phyloP scores from a whole-genome alignment of 2,888 invertebrate genomes.

The Drosophila subsilvestris region DNA sequence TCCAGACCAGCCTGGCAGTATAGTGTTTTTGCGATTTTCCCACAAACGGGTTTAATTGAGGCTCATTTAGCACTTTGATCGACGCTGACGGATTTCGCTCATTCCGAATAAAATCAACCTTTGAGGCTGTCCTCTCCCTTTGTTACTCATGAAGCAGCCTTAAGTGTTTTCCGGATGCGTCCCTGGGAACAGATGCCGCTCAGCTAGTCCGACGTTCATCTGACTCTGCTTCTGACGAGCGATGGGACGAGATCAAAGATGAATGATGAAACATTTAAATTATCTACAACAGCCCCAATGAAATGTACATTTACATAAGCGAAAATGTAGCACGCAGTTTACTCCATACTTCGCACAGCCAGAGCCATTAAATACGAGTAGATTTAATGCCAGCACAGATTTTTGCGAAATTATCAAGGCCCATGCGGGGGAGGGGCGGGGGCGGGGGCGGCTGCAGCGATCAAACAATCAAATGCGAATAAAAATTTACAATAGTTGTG shows the following conservation, averaged over 20 bases:
- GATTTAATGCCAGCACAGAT: slow-evolving; percentile 22
- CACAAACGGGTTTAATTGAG: slow-evolving; percentile 29
- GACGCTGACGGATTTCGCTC: background rate
- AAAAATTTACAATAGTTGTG: slow-evolving; percentile 28
- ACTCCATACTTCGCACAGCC: slow-evolving; percentile 57
- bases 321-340: slow-evolving; percentile 68
- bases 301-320: slow-evolving; percentile 43
- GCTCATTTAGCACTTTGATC: slow-evolving; percentile 31
- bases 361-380: slow-evolving; percentile 35
- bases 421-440: slow-evolving; percentile 42
- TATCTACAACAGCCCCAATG: slow-evolving; percentile 61
- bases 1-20: background rate
- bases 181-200: background rate
- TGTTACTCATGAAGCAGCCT: background rate
- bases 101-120: slow-evolving; percentile 8
- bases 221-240: background rate
- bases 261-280: slow-evolving; percentile 30
- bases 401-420: slow-evolving; percentile 70
- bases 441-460: slow-evolving; percentile 23
- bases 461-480: slow-evolving; percentile 44
- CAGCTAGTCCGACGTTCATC: background rate
- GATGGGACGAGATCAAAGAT: background rate
- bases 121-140: slow-evolving; percentile 6
- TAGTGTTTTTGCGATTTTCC: background rate
- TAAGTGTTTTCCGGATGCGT: background rate